Percentiles rank a stretch among this genome's conserved stretches.
phyloP scores from a whole-genome alignment of 1,140 invertebrate species.

The Zaprionus vittiger region DNA sequence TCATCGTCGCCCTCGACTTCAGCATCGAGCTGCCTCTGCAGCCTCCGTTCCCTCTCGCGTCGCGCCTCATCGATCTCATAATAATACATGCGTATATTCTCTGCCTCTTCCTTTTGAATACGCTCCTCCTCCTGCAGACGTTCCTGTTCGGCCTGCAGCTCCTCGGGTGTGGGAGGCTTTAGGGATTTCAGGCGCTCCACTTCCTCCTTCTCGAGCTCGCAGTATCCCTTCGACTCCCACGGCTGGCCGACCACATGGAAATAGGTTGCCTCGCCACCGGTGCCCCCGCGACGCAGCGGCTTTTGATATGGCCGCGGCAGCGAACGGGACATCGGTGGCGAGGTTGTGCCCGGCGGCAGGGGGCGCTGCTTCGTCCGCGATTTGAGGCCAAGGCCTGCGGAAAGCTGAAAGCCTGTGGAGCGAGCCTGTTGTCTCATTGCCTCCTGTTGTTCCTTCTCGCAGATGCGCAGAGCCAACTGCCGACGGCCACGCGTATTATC shows the following conservation, averaged over 20 bases:
- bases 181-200: conserved; percentile 51
- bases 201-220: conserved; percentile 38
- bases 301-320: conserved; percentile 13
- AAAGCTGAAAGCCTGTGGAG: conserved; percentile 11
- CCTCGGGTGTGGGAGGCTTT: conserved; percentile 50
- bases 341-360: conserved; percentile 54
- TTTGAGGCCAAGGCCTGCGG: conserved; percentile 1
- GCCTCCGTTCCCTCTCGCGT: conserved; percentile 52
- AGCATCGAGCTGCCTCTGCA: conserved; percentile 40
- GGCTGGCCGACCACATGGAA: conserved; percentile 63
- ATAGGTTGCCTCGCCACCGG: conserved; percentile 59
- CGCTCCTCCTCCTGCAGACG: conserved; percentile 54
- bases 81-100: conserved; percentile 53
- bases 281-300: conserved; percentile 17
- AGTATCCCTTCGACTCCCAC: conserved; percentile 63
- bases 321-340: conserved; percentile 23
- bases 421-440: conserved; percentile 11
- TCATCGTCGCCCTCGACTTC: conserved; percentile 57
- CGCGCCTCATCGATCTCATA: conserved; percentile 60
- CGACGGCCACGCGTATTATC: background rate
- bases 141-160: conserved; percentile 50
- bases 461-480: conserved; percentile 14
- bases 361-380: background rate
- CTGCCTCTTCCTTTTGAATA: conserved; percentile 52
- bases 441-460: conserved; percentile 37